A percentile compares a stretch with the other conserved stretches of the same genome.
These are phyloP conservation scores for Upupa epops DNA, from an alignment of 2,113 vertebrate genomes.

Conservation along the genomic window DNA sequence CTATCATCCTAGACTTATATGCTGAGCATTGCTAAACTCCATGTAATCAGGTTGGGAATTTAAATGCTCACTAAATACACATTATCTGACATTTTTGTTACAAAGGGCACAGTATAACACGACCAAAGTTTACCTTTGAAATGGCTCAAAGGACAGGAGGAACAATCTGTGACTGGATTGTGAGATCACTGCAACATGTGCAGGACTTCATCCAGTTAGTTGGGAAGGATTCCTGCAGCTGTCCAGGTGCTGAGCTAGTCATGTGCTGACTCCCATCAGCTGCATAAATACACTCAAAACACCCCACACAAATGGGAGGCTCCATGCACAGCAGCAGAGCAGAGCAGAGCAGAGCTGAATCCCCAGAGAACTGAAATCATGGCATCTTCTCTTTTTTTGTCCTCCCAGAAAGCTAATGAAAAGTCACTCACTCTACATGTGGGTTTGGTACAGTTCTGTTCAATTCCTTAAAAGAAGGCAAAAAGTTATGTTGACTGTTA, in stretches of 20 bases:
- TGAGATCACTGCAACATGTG: background rate
- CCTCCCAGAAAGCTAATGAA: background rate
- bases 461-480: background rate
- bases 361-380: background rate
- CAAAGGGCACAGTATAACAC: conserved; percentile 68
- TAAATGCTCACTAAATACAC: conserved; percentile 57
- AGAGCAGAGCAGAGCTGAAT: background rate
- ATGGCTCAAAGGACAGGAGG: conserved; percentile 23
- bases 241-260: background rate
- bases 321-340: background rate
- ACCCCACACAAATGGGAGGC: accelerated
- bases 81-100: conserved; percentile 60
- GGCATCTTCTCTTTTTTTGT: accelerated
- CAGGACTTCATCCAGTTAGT: background rate
- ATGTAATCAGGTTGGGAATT: conserved; percentile 62
- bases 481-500: background rate
- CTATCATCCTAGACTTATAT: background rate
- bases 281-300: background rate
- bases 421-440: background rate
- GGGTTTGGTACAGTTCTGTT: background rate
- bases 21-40: background rate
- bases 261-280: background rate
- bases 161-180: background rate
- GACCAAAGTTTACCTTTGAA: conserved; percentile 67
- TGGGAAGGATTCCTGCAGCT: background rate